Conservation (phyloP, 2,888 invertebrate genomes). For the Mythimna impura region DNA sequence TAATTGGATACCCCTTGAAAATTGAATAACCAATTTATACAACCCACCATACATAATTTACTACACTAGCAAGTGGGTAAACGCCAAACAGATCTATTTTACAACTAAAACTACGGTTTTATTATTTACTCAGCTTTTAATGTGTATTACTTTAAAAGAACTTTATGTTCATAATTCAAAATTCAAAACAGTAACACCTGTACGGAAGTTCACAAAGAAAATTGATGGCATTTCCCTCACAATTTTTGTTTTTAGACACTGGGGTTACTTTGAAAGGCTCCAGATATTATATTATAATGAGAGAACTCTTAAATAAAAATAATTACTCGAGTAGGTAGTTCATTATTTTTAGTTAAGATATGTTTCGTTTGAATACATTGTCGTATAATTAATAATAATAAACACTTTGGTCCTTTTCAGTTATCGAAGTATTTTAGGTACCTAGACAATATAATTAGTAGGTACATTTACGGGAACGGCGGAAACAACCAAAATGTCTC, state of each 20-base stretch:
- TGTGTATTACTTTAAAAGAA: slow-evolving; percentile 22
- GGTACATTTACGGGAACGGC: slow-evolving; percentile 17
- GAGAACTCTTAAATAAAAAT: slow-evolving; percentile 59
- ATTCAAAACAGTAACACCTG: slow-evolving; percentile 8
- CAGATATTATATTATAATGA: neutral
- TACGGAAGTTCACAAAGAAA: neutral
- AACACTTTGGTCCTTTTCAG: slow-evolving; percentile 70
- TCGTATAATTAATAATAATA: slow-evolving; percentile 55
- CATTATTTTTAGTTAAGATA: slow-evolving; percentile 65
- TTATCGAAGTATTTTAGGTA: slow-evolving; percentile 43
- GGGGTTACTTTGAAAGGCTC: neutral
- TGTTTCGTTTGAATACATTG: slow-evolving; percentile 69
- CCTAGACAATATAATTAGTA: slow-evolving; percentile 27
- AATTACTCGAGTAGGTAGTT: slow-evolving; percentile 50
- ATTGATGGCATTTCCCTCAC: neutral
- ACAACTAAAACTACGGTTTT: slow-evolving; percentile 36
- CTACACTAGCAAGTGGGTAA: slow-evolving; percentile 22
- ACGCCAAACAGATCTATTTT: slow-evolving; percentile 24
- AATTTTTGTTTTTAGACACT: slow-evolving; percentile 7
- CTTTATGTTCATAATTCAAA: slow-evolving; percentile 1
- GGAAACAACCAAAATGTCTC: slow-evolving; percentile 25
- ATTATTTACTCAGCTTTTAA: slow-evolving; percentile 41
- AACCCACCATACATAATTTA: slow-evolving; percentile 3
- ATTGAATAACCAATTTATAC: slow-evolving; percentile 17
- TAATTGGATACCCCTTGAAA: slow-evolving; percentile 3